Conservation (phyloP, 2,888 invertebrate genomes). For the Thysanoteuthis rhombus region DNA sequence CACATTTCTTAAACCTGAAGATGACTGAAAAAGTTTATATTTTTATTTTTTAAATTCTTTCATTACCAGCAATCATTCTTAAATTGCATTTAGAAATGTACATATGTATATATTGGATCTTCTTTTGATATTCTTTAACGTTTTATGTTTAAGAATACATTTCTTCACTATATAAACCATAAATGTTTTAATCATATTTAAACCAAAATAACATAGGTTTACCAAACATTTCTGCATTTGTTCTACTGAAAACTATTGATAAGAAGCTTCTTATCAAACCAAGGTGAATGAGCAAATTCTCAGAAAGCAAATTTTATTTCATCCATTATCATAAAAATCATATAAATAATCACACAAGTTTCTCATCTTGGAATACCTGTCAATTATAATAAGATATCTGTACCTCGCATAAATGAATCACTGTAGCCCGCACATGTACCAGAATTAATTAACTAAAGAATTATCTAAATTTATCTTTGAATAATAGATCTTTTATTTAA, state of each 20-base stretch:
- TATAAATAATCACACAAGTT: background rate
- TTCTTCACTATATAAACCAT: background rate
- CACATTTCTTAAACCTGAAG: conserved; percentile 14
- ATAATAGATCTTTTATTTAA: too few relatives aligned
- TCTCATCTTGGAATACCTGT: background rate
- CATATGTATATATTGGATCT: conserved; percentile 19
- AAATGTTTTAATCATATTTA: background rate
- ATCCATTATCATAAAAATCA: background rate
- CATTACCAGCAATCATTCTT: background rate
- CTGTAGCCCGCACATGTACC: too few relatives aligned
- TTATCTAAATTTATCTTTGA: too few relatives aligned
- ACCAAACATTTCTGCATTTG: background rate
- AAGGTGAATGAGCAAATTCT: background rate
- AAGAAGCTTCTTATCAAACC: background rate
- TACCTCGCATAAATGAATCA: too few relatives aligned
- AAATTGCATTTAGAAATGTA: background rate
- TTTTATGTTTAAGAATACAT: background rate
- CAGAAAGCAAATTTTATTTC: background rate
- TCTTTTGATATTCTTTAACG: background rate
- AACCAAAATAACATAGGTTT: background rate
- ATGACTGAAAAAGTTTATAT: background rate
- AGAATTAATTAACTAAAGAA: too few relatives aligned
- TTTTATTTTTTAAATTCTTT: background rate
- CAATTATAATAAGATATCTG: background rate
- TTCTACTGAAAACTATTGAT: background rate